Conservation (phyloP, 2,888 invertebrate species). For the Drosophila peninsularis region DNA sequence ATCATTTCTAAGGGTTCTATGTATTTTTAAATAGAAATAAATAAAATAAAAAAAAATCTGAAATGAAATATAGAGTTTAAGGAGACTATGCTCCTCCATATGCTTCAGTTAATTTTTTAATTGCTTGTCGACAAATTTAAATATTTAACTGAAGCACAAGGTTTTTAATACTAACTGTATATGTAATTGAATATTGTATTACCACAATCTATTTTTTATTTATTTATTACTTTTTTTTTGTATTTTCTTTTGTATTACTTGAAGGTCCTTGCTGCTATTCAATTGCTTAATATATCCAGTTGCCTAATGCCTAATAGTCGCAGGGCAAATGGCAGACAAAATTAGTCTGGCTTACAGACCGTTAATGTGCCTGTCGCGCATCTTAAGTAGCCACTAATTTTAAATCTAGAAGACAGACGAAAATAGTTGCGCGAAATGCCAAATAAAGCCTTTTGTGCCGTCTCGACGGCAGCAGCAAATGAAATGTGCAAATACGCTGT, state of each 20-base stretch:
- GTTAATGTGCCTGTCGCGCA: slow-evolving; percentile 48
- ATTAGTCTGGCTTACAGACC: slow-evolving; percentile 31
- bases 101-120: too few relatives aligned
- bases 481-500: slow-evolving; percentile 33
- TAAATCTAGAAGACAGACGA: slow-evolving; percentile 51
- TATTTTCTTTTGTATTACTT: not conserved
- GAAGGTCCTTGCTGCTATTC: too few relatives aligned
- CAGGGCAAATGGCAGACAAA: slow-evolving; percentile 12
- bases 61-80: too few relatives aligned
- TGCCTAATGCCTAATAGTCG: slow-evolving; percentile 3
- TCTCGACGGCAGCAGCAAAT: slow-evolving; percentile 51
- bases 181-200: not conserved
- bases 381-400: slow-evolving; percentile 72
- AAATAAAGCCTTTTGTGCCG: slow-evolving; percentile 39
- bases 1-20: too few relatives aligned
- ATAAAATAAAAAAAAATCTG: too few relatives aligned
- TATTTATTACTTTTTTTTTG: not conserved
- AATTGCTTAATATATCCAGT: slow-evolving; percentile 8
- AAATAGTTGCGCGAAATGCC: slow-evolving; percentile 40
- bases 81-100: too few relatives aligned
- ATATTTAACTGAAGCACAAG: too few relatives aligned
- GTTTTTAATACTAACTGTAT: not conserved
- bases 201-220: not conserved
- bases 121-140: too few relatives aligned
- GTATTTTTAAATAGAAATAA: too few relatives aligned